These are phyloP conservation scores for Helicolenus hilgendorfi DNA, from an alignment of 2,797 vertebrate genomes.

Conservation along the genomic window DNA sequence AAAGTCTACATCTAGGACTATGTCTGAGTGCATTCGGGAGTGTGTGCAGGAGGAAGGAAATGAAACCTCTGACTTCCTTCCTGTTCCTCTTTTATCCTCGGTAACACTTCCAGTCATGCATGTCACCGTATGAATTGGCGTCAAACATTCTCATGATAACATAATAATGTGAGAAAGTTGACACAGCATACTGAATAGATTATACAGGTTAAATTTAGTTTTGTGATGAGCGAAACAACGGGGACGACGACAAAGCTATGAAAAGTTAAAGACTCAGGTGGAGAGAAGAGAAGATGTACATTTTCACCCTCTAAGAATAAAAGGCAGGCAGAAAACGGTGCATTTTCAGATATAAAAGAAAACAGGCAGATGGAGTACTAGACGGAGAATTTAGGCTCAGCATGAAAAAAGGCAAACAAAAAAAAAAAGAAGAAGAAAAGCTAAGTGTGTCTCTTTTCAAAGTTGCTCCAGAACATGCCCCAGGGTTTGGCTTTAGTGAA, in stretches of 20 bases:
- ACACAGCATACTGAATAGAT: not conserved
- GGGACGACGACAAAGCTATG: not conserved
- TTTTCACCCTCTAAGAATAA: constrained; percentile 15
- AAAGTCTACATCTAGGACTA: not conserved
- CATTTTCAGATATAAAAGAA: constrained; percentile 24
- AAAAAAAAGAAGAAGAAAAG: constrained; percentile 5
- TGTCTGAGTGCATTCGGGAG: not conserved
- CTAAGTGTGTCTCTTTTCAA: constrained; percentile 32
- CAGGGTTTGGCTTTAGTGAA: constrained; percentile 68
- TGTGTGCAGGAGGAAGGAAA: not conserved
- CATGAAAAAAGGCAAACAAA: constrained; percentile 2
- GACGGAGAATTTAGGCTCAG: constrained; percentile 29
- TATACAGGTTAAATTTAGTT: not conserved
- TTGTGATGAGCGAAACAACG: not conserved
- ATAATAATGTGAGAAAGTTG: not conserved
- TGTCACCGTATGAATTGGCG: not conserved
- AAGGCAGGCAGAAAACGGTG: not conserved
- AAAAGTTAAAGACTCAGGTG: not conserved
- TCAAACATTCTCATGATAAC: not conserved
- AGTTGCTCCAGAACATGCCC: constrained; percentile 66
- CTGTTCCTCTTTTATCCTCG: not conserved
- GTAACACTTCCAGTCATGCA: not conserved
- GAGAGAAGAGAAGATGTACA: not conserved
- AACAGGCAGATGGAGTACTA: not conserved
- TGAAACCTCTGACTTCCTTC: not conserved